phyloP scores from a whole-genome alignment of 2,113 vertebrate genomes.

The Verasper variegatus region DNA sequence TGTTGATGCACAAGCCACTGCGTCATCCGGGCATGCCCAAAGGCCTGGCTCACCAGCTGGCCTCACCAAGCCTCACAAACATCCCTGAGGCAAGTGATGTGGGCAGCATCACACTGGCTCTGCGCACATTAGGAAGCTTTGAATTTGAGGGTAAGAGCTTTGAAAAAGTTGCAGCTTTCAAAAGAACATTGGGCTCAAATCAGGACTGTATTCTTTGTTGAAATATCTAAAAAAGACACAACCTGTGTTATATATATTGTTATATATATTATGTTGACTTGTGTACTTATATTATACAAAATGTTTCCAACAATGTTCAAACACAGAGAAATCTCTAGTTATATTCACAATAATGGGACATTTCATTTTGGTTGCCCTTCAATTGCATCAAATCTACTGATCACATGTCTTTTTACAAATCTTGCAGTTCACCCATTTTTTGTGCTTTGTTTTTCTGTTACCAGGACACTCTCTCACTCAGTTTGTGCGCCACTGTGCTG shows the following conservation, averaged over 20 bases:
- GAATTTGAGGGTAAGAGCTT: slow-evolving; percentile 92
- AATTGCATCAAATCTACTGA: too few species aligned
- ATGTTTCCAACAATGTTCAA: too few species aligned
- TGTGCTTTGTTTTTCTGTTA: background rate
- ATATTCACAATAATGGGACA: too few species aligned
- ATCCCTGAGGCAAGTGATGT: slow-evolving; percentile 96
- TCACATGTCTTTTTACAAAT: too few species aligned
- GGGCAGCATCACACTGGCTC: slow-evolving; percentile 95
- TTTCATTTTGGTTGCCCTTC: too few species aligned
- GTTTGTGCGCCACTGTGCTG: slow-evolving; percentile 98
- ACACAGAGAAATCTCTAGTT: too few species aligned
- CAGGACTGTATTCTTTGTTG: too few species aligned
- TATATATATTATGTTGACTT: too few species aligned
- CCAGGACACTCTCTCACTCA: slow-evolving; percentile 97
- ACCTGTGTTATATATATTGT: too few species aligned
- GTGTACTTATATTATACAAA: too few species aligned
- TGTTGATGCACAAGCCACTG: slow-evolving; percentile 98
- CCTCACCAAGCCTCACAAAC: slow-evolving; percentile 95
- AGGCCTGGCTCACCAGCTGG: slow-evolving; percentile 94
- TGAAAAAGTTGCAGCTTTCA: background rate
- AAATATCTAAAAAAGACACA: too few species aligned
- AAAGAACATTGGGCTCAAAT: background rate
- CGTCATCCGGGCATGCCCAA: slow-evolving; percentile 98
- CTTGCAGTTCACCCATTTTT: background rate
- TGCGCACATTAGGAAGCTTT: slow-evolving; percentile 96